phyloP scores from a whole-genome alignment of 2,888 invertebrate genomes.

The Pherbina coryleti region DNA sequence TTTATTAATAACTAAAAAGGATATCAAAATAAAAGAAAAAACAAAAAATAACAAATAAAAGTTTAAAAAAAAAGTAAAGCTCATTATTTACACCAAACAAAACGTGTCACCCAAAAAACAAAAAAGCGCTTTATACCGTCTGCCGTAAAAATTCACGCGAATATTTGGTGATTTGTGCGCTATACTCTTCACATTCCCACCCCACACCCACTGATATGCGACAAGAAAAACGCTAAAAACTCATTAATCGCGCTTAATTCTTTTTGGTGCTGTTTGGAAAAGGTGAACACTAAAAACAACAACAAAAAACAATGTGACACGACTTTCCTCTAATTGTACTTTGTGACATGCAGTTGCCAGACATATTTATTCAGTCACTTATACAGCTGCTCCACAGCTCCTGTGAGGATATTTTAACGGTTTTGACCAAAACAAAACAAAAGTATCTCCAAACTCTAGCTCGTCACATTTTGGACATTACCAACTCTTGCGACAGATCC shows the following conservation, averaged over 20 bases:
- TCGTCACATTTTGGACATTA: not conserved
- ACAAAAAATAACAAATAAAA: not conserved
- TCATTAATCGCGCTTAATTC: not conserved
- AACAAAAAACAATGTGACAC: constrained; percentile 15
- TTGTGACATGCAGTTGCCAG: not conserved
- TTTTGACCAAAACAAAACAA: not conserved
- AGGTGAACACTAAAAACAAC: not conserved
- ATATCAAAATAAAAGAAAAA: not conserved
- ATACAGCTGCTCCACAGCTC: not conserved
- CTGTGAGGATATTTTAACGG: not conserved
- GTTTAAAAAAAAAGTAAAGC: not conserved
- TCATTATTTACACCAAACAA: constrained; percentile 13
- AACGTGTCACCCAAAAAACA: not conserved
- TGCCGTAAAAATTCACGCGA: constrained; percentile 26
- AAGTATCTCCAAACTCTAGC: not conserved
- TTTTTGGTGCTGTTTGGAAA: not conserved
- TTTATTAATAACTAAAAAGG: constrained; percentile 24
- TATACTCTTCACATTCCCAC: too few relatives aligned
- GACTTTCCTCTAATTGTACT: constrained; percentile 27
- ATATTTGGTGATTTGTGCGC: constrained; percentile 3
- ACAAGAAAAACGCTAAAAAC: constrained; percentile 27
- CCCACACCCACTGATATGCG: not conserved
- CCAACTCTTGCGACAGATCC: not conserved
- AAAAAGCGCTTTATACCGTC: constrained; percentile 5
- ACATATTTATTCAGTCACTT: not conserved